Conservation (phyloP, 2,888 invertebrate species). For the Seira musarum region DNA sequence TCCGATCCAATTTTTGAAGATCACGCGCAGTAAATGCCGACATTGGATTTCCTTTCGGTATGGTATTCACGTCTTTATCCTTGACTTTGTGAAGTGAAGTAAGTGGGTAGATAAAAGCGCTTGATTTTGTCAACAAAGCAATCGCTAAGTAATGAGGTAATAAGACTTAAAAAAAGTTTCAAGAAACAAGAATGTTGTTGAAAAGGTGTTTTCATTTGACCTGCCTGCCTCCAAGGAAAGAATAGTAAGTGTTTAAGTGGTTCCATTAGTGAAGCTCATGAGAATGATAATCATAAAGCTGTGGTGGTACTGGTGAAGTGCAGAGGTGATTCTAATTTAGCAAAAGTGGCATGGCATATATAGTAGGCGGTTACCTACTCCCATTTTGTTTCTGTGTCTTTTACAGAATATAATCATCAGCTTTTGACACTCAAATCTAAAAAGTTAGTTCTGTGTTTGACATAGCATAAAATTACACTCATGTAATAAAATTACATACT, state of each 20-base stretch:
- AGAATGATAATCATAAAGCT: neutral
- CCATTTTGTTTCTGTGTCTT: neutral
- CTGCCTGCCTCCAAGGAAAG: neutral
- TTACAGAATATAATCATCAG: neutral
- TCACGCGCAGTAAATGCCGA: neutral
- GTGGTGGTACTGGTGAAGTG: neutral
- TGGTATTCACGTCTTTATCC: neutral
- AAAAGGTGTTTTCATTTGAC: neutral
- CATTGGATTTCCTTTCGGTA: neutral
- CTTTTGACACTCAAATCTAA: neutral
- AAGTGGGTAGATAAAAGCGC: neutral
- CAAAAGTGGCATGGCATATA: no score
- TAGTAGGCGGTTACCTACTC: neutral
- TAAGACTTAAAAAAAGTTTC: neutral
- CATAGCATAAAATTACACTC: neutral
- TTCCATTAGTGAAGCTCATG: conserved; percentile 1
- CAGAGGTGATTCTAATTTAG: neutral
- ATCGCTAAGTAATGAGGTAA: neutral
- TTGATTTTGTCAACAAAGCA: no score
- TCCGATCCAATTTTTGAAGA: conserved; percentile 6
- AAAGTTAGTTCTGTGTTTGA: neutral
- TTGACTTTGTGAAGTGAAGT: neutral
- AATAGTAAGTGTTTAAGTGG: conserved; percentile 8
- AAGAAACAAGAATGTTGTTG: neutral
- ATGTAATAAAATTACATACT: neutral